Conservation (phyloP, 1,140 invertebrate species). For the Drosophila quadrilineata region DNA sequence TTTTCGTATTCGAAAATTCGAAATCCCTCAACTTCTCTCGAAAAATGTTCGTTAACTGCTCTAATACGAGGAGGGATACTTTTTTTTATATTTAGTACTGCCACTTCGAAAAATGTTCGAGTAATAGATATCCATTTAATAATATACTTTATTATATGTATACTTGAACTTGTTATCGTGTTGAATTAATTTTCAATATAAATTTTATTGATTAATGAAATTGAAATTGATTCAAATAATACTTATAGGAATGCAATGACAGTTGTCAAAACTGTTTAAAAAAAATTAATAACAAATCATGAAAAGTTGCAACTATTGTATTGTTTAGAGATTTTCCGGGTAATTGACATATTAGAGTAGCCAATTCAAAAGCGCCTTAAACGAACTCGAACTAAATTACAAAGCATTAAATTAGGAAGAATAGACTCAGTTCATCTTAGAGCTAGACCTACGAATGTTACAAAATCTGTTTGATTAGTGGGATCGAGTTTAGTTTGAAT, state of each 20-base stretch:
- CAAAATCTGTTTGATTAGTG: constrained; percentile 46
- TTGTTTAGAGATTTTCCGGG: background rate
- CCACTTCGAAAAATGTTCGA: too few relatives aligned
- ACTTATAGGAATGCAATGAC: constrained; percentile 12
- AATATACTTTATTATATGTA: constrained; percentile 6
- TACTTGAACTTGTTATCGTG: constrained; percentile 35
- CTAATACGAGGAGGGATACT: too few relatives aligned
- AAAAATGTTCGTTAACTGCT: too few relatives aligned
- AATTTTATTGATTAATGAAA: constrained; percentile 10
- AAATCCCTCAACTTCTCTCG: too few relatives aligned
- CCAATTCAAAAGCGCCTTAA: background rate
- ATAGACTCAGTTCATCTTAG: constrained; percentile 32
- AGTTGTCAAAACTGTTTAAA: constrained; percentile 26
- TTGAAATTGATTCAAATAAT: constrained; percentile 6
- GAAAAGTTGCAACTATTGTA: constrained; percentile 14
- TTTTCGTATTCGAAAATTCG: too few relatives aligned
- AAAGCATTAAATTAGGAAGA: background rate
- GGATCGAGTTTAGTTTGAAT: constrained; percentile 45
- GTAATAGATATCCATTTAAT: constrained; percentile 9
- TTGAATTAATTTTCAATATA: constrained; percentile 10
- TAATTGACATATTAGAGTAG: constrained; percentile 54
- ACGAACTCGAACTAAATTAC: background rate
- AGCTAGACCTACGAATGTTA: constrained; percentile 45
- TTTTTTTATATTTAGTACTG: too few relatives aligned
- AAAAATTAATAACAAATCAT: constrained; percentile 15